phyloP scores from a whole-genome alignment of 2,113 vertebrate genomes.

The Ceyx margarethae region DNA sequence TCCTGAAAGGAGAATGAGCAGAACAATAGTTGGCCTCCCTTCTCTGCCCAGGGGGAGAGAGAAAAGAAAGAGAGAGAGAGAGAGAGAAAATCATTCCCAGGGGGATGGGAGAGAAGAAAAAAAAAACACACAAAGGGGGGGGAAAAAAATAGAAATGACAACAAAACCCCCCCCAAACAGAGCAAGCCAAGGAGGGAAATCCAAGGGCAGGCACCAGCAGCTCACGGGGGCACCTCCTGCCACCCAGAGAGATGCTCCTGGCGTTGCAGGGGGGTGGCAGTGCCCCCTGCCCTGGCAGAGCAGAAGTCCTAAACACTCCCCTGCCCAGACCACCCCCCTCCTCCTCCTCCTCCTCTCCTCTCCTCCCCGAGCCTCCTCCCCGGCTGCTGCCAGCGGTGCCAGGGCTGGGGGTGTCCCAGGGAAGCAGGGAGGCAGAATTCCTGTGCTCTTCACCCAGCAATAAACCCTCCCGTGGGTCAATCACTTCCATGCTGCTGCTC shows the following conservation, averaged over 20 bases:
- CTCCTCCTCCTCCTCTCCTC: neutral
- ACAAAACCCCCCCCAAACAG: neutral
- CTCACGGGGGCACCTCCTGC: neutral
- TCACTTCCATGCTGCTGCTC: neutral
- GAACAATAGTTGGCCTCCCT: constrained; percentile 22
- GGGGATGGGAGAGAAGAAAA: neutral
- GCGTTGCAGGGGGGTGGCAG: neutral
- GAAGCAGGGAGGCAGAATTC: neutral
- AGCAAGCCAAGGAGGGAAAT: neutral
- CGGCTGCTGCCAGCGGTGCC: neutral
- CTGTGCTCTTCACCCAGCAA: neutral
- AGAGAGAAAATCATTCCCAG: neutral
- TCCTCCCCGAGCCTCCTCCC: neutral
- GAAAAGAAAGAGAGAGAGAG: neutral
- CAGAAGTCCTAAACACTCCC: neutral
- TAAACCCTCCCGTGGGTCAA: neutral
- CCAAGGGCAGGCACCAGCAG: neutral
- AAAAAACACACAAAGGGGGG: too few species aligned
- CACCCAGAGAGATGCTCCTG: neutral
- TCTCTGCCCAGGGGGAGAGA: neutral
- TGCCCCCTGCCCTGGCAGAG: neutral
- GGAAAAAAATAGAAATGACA: neutral
- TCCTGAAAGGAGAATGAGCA: constrained; percentile 25
- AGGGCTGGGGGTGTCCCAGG: neutral
- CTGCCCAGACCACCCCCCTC: neutral